Base-by-base conservation (phyloP, 2,888 invertebrate genomes). In the Myopa tessellatipennis region DNA sequence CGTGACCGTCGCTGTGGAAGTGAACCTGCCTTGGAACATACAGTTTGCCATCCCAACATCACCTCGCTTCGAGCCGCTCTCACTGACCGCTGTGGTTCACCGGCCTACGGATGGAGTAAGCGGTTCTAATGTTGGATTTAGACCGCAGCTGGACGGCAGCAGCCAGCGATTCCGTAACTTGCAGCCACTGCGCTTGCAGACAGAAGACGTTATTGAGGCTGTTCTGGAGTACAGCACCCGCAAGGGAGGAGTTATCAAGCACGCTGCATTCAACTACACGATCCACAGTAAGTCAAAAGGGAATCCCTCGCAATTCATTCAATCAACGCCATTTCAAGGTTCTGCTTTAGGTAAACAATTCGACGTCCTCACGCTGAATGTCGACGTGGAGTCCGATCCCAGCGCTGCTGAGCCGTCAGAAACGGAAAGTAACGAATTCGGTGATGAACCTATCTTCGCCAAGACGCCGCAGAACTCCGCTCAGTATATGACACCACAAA, bases 11-110 rank as follows among this genome's bases (percentile, higher is more conserved):
- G 7, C n/a, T 18, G 69, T 75, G 18, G 69, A 75, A 34, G 68
- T 75, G 26, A 45, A 69, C 16, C 18, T 58, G 40, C 75, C 75
- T 4, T 75, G 75, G 75, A 60, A 34, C 34, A 60, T 75, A 14
- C n/a, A 69, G 18, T 75, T 75, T 26, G 8, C 58, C 7, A 4
- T 68, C 18, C 75, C 75, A 16, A 7, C 36, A 8, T 14, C 16
- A 12, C 40, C 3, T 7, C 45, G 68, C 26, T 75, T 75, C 36
- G 69, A 69, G 60, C 75, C 75, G 58, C 61, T 40, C 4, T 26
- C 69, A 16, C 26, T 75, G 60, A 10, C 40, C 4, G 75, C 60
- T 7, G 58, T 16, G 3, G 14, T 75, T 18, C 14, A 40, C 8
- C 50, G 52, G 8, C 18, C 67, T 3, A 18, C 36, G 7, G 36